Conservation (phyloP, 2,113 vertebrate genomes). For the Callaeas wilsoni region DNA sequence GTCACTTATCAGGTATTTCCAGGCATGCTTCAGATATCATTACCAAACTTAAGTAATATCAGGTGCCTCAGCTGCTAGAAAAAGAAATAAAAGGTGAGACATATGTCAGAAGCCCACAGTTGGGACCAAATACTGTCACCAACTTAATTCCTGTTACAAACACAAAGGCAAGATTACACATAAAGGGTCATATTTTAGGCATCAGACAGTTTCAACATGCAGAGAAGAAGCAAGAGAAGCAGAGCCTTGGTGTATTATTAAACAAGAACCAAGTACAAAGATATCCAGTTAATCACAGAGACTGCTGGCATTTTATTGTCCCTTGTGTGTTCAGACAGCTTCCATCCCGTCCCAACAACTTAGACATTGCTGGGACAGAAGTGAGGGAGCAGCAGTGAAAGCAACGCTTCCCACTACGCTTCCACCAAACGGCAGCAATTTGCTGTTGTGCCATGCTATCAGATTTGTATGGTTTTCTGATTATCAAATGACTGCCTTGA, state of each 20-base stretch:
- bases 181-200: background rate
- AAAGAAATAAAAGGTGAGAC: background rate
- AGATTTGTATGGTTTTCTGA: background rate
- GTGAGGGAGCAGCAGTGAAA: background rate
- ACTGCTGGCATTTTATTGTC: background rate
- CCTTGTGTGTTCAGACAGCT: background rate
- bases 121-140: background rate
- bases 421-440: background rate
- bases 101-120: background rate
- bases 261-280: background rate
- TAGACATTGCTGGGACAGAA: background rate
- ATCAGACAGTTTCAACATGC: background rate
- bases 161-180: background rate
- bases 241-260: background rate
- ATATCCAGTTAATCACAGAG: background rate
- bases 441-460: background rate
- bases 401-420: fast-evolving
- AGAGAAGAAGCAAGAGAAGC: background rate
- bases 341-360: background rate
- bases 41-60: background rate
- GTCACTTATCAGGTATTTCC: conserved; percentile 35
- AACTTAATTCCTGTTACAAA: background rate
- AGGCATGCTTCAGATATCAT: conserved; percentile 13
- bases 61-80: background rate
- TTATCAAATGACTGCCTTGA: background rate